These are phyloP conservation scores for Sebastes variabilis DNA, from an alignment of 2,797 vertebrate species.

Conservation along the genomic window DNA sequence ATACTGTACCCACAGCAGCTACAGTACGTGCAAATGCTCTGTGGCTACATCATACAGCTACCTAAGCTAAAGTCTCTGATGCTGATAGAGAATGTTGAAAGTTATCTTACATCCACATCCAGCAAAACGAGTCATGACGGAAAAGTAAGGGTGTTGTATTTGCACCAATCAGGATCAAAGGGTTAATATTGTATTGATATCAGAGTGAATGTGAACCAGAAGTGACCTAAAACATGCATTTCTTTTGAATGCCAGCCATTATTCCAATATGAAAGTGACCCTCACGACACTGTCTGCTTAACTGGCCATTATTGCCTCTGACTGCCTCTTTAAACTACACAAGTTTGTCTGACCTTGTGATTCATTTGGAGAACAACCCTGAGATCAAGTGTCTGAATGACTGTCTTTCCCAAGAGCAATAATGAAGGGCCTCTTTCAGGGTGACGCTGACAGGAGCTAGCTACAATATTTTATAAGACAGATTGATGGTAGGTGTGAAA, in stretches of 20 bases:
- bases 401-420: constrained; percentile 3
- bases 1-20: background rate
- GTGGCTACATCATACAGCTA: background rate
- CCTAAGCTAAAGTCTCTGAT: background rate
- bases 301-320: constrained; percentile 10
- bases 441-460: background rate
- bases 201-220: background rate
- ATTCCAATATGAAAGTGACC: background rate
- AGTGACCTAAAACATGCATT: constrained; percentile 5
- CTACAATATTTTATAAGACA: background rate
- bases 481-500: background rate
- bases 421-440: background rate
- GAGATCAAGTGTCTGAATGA: constrained; percentile 3
- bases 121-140: background rate
- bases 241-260: background rate
- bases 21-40: background rate
- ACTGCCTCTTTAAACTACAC: constrained; percentile 11
- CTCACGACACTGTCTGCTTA: background rate
- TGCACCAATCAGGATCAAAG: background rate
- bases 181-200: background rate
- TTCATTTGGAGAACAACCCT: background rate
- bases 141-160: background rate
- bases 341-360: constrained; percentile 22
- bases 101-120: background rate
- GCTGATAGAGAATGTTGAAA: background rate